phyloP scores from a whole-genome alignment of 1,140 invertebrate species.

The Archegozetes longisetosus region DNA sequence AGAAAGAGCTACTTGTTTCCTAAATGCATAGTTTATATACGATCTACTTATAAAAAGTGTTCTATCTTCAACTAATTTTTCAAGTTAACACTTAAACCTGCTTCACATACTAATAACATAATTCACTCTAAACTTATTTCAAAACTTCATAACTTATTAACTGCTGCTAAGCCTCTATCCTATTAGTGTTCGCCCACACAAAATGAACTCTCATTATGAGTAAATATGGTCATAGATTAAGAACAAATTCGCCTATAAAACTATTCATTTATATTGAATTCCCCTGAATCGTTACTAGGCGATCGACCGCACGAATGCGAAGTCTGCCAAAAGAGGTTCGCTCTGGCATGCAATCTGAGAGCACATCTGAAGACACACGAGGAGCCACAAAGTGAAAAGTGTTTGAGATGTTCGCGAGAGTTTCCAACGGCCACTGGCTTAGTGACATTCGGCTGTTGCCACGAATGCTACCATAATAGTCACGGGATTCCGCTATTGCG shows the following conservation, averaged over 20 bases:
- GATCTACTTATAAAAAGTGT: neutral
- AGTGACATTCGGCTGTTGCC: constrained; percentile 26
- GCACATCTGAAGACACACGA: constrained; percentile 57
- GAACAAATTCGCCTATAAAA: no score
- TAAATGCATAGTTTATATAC: no score
- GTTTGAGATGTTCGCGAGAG: constrained; percentile 27
- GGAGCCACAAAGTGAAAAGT: constrained; percentile 25
- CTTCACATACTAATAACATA: neutral
- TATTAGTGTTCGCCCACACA: neutral
- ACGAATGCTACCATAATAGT: constrained; percentile 26
- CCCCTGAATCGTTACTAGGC: no score
- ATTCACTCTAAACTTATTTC: no score
- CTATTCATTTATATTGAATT: no score
- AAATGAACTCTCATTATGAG: constrained; percentile 3
- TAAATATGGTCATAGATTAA: neutral
- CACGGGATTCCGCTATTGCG: constrained; percentile 24
- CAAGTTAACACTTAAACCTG: neutral
- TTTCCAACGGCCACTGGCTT: constrained; percentile 24
- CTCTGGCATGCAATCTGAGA: constrained; percentile 51
- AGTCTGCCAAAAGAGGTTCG: constrained; percentile 54
- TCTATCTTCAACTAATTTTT: neutral
- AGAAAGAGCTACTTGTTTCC: no score
- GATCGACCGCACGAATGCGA: constrained; percentile 54
- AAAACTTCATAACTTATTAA: no score
- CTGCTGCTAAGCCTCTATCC: no score